phyloP scores from a whole-genome alignment of 2,113 vertebrate species.

The Mustela nigripes region DNA sequence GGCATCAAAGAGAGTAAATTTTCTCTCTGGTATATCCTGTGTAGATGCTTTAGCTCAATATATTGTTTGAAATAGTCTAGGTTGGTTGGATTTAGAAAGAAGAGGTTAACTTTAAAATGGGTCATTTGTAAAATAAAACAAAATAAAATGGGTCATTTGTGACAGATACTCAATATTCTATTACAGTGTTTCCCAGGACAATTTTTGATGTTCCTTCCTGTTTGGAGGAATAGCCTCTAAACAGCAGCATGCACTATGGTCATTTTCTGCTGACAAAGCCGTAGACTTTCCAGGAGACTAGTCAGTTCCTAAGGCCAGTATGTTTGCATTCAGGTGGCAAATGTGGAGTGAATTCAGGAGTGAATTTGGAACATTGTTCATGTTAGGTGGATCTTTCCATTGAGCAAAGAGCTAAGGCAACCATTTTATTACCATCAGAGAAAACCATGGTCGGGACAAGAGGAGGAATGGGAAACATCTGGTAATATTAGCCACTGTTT shows the following conservation, averaged over 20 bases:
- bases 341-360: neutral
- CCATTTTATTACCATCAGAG: neutral
- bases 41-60: neutral
- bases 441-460: neutral
- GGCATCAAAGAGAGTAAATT: neutral
- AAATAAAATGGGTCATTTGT: neutral
- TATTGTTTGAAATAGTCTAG: slow-evolving; percentile 19
- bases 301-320: neutral
- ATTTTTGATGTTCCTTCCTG: neutral
- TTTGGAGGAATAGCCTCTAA: neutral
- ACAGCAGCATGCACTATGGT: neutral
- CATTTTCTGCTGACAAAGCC: neutral
- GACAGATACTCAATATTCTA: neutral
- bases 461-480: neutral
- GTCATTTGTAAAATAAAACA: neutral
- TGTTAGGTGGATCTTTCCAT: neutral
- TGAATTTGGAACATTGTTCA: neutral
- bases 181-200: neutral
- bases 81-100: neutral
- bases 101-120: neutral
- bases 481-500: neutral
- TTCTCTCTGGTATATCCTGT: neutral
- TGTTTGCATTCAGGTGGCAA: neutral
- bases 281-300: neutral
- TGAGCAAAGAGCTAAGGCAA: neutral